Base-by-base conservation (phyloP, 2,888 invertebrate species). In the Atrina japonica region DNA sequence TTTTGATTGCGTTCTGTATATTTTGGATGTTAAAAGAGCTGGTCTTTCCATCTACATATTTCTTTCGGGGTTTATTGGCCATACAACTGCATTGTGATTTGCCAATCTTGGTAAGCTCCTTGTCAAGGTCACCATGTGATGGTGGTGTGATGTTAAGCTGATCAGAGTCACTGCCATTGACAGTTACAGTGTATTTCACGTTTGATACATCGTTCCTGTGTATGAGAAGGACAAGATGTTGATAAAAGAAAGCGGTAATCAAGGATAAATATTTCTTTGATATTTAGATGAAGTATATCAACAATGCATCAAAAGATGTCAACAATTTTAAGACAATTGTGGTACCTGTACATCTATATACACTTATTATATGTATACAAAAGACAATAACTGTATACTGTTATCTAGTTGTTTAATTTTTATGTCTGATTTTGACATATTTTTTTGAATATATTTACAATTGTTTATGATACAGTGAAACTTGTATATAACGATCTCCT, bases 121-220 rank as follows among this genome's bases (percentile, higher is more conserved):
- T 40, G 7, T 68, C 59, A 0, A 78, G 18, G 1, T 58, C 56
- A 23, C 23, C 58, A 30, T 43, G 47, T 18, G 50, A 65, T 14
- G 77, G 74, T 49, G 70, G 43, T 40, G 30, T 49, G 9, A 63
- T 25, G 9, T 25, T 47, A 1, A 47, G 35, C 1, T 65, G 35
- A 11, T 73, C 70, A n/a, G 53, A 49, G 21, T 52, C 52, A 16
- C 40, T 45, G 23, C 41, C 60, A 40, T 73, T 67, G 3, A 76
- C 18, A 5, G 49, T 52, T 9, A 80, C 74, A 35, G 70, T 72
- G 60, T 80, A 82, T 21, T 60, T 67, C 14, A 82, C 49, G 21
- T 64, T 70, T 9, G 75, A 77, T 1, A 79, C 68, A 11, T 71
- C 60, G 3, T 52, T 53, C 81, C 81, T 77, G 40, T 14, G 35